Evolutionary conservation across 1,140 invertebrate species (phyloP).

Genomic region (Apis florea): DNA sequence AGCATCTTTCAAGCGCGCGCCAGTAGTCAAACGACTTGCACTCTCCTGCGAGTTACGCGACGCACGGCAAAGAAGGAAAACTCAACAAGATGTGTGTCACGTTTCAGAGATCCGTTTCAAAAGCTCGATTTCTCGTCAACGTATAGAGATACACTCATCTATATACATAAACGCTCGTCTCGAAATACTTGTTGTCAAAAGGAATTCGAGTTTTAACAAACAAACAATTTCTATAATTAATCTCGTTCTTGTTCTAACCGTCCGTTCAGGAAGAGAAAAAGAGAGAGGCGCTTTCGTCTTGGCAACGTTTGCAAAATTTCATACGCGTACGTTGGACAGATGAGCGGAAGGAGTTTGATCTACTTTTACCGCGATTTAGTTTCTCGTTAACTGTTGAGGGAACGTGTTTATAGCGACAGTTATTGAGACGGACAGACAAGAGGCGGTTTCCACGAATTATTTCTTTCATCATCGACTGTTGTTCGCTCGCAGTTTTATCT

Average conservation of each 20-base stretch:
- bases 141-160: not conserved
- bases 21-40: not conserved
- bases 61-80: not conserved
- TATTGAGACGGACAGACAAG: no score
- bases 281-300: no score
- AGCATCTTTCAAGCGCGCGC: not conserved
- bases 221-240: not conserved
- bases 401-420: no score
- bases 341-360: no score
- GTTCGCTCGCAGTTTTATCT: no score
- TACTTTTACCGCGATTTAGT: no score
- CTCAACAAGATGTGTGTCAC: not conserved
- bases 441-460: no score
- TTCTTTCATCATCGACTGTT: no score
- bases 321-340: no score
- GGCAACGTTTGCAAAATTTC: not conserved
- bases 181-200: conserved; percentile 45
- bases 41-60: not conserved
- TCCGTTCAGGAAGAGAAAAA: no score
- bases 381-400: no score
- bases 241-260: not conserved
- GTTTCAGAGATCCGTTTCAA: conserved; percentile 3
- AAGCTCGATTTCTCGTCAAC: not conserved
- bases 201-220: not conserved
- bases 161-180: not conserved